Evolutionary conservation across 2,888 invertebrate genomes (phyloP), one percentile per base, ranked within the genome.

Genomic region (Limnephilus marmoratus): DNA sequence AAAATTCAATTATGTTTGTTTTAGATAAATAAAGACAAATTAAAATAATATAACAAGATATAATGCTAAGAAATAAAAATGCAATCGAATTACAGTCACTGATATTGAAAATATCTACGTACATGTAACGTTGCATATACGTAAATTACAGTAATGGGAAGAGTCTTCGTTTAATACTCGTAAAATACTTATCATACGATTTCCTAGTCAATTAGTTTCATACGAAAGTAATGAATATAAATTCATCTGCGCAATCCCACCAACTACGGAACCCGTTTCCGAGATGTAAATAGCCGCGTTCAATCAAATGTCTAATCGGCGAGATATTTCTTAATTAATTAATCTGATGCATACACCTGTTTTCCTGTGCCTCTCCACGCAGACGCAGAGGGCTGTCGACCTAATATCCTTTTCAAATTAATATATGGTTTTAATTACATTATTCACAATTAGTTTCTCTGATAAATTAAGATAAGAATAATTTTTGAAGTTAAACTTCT

Each of bases 291-390:
- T 45, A 86, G 45, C 49, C 85, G 15, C 29, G n/a, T 86, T 86
- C 45, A n/a, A 86, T 86, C 85, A 45, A 45, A 86, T 45, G 45
- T 49, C 83, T 37, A 86, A 86, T 86, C 85, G n/a, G 45, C 13
- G 49, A 86, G 41, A 86, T 45, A 86, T 86, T 86, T 45, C 85
- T 86, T 86, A 86, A 86, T 86, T 86, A 86, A 45, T 86, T 86
- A n/a, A 86, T 24, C 34, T 37, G 37, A 45, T 86, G 45, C 49
- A 12, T 45, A 37, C 41, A 29, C 49, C 85, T 86, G 45, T 86
- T 86, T 12, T 41, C 82, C 34, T 68, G 68, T n/a, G 11, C n/a
- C 24, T 68, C 24, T 68, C 24, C n/a, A n/a, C 24, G 2, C 7
- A 2, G 68, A n/a, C 24, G 2, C 7, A 2, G 68, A 68, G 68